Evolutionary conservation across 2,888 invertebrate genomes (phyloP), one percentile per base, ranked within the genome.

Genomic region (Eristalis tenax): DNA sequence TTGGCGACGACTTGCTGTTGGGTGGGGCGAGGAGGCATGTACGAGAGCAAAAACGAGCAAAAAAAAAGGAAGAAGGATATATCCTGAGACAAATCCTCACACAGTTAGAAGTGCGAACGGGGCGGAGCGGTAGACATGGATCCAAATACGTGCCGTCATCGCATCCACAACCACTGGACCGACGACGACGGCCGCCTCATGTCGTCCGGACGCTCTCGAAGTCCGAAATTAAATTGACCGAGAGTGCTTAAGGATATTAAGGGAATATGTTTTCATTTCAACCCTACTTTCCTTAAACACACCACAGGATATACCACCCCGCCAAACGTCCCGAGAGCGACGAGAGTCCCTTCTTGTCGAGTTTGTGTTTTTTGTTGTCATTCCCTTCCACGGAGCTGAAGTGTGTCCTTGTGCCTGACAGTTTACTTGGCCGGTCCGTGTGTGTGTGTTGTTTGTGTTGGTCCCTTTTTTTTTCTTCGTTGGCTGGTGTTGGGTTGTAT

Each of bases 221-320:
- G 87, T 87, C 83, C 87, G 83, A 83, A 87, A 87, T 87, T 83
- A 87, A 87, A 87, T 87, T 87, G 87, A 87, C 87, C 87, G 83
- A 87, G 83, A 87, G 87, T 87, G 87, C 87, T 87, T 87, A 83
- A 83, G 87, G 87, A 79, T 87, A 87, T 87, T 87, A 87, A 79
- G 87, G 83, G 83, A 87, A 87, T 87, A 87, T 87, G 87, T 87
- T 87, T 87, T 87, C 79, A 87, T 87, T 87, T 78, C 76, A 76
- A 87, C 86, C 78, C 86, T 83, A 70, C 66, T 83, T 86, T 79
- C 83, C 82, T 83, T 83, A 86, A 86, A 70, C 83, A 86, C 71
- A 71, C 73, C 75, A 35, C 75, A 69, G 63, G 50, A 50, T n/a
- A 8, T 43, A 32, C 13, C 56, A 38, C 28, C 5, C 32, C 32